Evolutionary conservation across 2,797 vertebrate species (phyloP).

Genomic region (Rhinoraja longicauda): DNA sequence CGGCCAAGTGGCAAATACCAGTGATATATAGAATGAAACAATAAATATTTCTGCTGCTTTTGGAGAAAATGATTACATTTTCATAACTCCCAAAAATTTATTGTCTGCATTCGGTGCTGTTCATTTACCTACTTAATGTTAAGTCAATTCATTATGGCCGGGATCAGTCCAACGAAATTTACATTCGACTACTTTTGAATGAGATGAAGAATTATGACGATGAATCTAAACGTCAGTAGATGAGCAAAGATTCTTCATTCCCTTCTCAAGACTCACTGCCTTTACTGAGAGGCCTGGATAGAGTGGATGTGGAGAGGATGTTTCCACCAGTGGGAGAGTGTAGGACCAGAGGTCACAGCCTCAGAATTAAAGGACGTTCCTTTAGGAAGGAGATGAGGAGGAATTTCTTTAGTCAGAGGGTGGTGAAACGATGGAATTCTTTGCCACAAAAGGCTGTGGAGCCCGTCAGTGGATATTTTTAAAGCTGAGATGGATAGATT

Average conservation of each 20-base stretch:
- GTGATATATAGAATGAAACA: neutral
- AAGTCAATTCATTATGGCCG: neutral
- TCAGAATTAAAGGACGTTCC: too few species aligned
- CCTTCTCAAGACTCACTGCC: neutral
- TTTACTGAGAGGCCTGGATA: neutral
- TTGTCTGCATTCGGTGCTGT: neutral
- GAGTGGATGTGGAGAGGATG: too few species aligned
- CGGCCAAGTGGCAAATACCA: neutral
- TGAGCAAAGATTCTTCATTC: neutral
- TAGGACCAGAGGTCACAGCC: too few species aligned
- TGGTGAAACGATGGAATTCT: too few species aligned
- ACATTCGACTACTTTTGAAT: neutral
- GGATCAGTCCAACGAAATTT: neutral
- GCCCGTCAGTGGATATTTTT: too few species aligned
- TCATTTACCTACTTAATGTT: neutral
- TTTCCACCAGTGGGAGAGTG: too few species aligned
- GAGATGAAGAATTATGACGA: neutral
- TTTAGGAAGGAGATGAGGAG: too few species aligned
- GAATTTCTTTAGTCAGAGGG: too few species aligned
- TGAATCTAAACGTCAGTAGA: neutral
- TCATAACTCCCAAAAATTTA: neutral
- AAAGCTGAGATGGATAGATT: too few species aligned
- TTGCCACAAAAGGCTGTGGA: too few species aligned
- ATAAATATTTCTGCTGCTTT: neutral
- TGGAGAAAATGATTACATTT: neutral